phyloP scores from a whole-genome alignment of 2,797 vertebrate genomes.

The Galagoides demidoff region DNA sequence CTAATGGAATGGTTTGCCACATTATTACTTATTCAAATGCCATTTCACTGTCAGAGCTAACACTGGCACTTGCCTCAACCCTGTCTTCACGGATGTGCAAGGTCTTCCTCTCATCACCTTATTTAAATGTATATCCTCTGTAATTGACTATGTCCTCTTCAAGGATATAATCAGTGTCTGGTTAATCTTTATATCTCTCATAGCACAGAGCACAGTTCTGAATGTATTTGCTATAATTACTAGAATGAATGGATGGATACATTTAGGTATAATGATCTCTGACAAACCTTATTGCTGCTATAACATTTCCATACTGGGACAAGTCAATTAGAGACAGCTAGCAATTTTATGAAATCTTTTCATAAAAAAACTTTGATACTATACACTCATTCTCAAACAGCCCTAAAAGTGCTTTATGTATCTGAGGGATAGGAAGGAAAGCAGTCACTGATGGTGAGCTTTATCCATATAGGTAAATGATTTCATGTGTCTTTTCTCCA shows the following conservation, averaged over 20 bases:
- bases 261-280: conserved; percentile 50
- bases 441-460: background rate
- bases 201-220: background rate
- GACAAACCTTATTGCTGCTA: conserved; percentile 22
- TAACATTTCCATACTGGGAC: background rate
- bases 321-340: conserved; percentile 27
- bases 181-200: conserved; percentile 4
- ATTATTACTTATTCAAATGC: background rate
- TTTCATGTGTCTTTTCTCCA: background rate
- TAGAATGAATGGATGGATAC: conserved; percentile 12
- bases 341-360: conserved; percentile 40
- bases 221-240: conserved; percentile 37
- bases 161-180: conserved; percentile 22
- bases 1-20: background rate
- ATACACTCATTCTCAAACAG: background rate
- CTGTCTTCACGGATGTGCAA: background rate
- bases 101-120: background rate
- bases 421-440: background rate
- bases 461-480: background rate
- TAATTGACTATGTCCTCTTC: background rate
- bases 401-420: background rate
- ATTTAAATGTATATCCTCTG: background rate
- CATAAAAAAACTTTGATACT: background rate
- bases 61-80: background rate
- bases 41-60: background rate